Evolutionary conservation across 2,888 invertebrate genomes (phyloP), one percentile per base, ranked within the genome.

Genomic region (Stenodema calcarata): DNA sequence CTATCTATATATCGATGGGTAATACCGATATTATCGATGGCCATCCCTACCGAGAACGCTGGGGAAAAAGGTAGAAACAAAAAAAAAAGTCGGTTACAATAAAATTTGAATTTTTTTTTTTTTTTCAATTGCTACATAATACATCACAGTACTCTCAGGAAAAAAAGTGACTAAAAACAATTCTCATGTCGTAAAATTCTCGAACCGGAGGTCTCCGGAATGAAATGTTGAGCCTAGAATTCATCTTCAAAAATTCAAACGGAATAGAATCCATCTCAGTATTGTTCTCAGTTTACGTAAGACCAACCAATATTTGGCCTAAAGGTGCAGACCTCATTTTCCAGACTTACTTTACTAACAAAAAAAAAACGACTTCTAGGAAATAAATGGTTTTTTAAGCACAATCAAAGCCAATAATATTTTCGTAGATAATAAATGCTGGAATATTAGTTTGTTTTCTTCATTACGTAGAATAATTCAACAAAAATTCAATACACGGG

Each of bases 101-200:
- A 62, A 62, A 62, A 9, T 62, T 47, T 69, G 27, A 18, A 73
- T 16, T 35, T 73, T 73, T 73, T n/a, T n/a, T n/a, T n/a, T n/a
- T n/a, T n/a, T n/a, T n/a, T n/a, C n/a, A 73, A 73, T 73, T n/a
- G 73, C 73, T 73, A 73, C 30, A 35, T 73, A 73, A 73, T 73
- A 73, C 73, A 73, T 73, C 73, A 73, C 73, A 73, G 73, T 73
- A 73, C 41, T 35, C 73, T 73, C 73, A 41, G 35, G 41, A 41
- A 41, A 73, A n/a, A 35, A 73, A 73, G 35, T 73, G 73, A 73
- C 73, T 73, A 73, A 73, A 73, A 73, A 73, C n/a, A 35, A 35
- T 73, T 73, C 30, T 73, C 7, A 3, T 35, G 18, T 35, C 41
- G 73, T n/a, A 35, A 35, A 73, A 73, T 16, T 73, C 18, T 35